Evolutionary conservation across 2,113 vertebrate species (phyloP), one percentile per base, ranked within the genome.

Genomic region (Cyprinus carpio): DNA sequence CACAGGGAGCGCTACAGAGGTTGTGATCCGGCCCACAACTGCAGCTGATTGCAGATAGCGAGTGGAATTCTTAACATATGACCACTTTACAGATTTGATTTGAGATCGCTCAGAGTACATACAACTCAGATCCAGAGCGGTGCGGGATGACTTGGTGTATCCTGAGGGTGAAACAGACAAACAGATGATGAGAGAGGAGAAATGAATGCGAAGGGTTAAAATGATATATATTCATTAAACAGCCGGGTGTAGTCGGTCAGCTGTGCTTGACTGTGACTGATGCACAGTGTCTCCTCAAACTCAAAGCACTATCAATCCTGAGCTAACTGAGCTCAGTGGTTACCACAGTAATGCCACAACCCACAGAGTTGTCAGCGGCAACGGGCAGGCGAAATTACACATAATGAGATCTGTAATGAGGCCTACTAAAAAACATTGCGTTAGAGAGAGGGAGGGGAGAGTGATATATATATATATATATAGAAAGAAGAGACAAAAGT

Each of bases 51-150:
- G 0, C 25, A 93, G 87, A 4, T 0, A 1, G 23, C 4, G 81
- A 78, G 84, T 89, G 25, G 84, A 43, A 43, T 93, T 89, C 84
- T 93, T 88, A 13, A 84, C 4, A 79, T 93, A 84, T 3, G 78
- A 88, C 94, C 92, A 95, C 4, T 0, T 8, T 1, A 75, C 89
- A 11, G 8, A 15, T 5, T 27, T 29, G 40, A 95, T 88, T 40
- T 92, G 91, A 67, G 90, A 90, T 12, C 0, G 23, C 82, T 89
- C 89, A 0, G 87, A 83, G 88, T 92, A 94, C 43, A 20, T 40
- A 87, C 95, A 95, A 3, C 0, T 5, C 86, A 95, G 79, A 67
- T 89, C 81, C 87, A 93, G 46, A 31, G 76, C 74, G 0, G 87
- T 82, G 18, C 81, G 0, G 6, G 15, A 13, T 2, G 0, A 4